Percentiles rank a stretch among this genome's conserved stretches.
Evolutionary conservation across 1,140 invertebrate genomes (phyloP).

Genomic region (Meteorus sp.): DNA sequence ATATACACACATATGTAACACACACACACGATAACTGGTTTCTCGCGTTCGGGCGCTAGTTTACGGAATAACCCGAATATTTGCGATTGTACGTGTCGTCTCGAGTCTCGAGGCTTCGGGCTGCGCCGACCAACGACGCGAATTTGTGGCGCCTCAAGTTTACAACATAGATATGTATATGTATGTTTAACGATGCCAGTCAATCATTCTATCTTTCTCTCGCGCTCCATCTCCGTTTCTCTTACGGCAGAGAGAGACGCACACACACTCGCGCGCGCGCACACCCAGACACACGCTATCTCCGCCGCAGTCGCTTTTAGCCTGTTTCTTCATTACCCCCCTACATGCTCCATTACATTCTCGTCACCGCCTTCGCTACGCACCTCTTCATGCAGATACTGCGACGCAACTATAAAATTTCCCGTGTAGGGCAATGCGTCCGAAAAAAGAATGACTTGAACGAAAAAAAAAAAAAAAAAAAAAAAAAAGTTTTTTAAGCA

Average conservation of each 20-base stretch:
- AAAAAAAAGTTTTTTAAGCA: no score
- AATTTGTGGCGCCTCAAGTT: constrained; percentile 39
- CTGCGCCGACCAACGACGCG: constrained; percentile 20
- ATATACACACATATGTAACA: no score
- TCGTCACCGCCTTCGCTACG: neutral
- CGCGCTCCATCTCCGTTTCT: neutral
- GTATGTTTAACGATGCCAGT: constrained; percentile 26
- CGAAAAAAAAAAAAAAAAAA: neutral
- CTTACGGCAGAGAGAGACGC: no score
- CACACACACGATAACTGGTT: constrained; percentile 6
- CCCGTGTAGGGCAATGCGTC: neutral
- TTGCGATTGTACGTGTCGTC: constrained; percentile 27
- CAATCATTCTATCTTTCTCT: neutral
- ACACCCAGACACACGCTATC: no score
- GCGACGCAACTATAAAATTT: neutral
- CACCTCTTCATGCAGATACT: neutral
- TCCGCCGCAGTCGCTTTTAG: neutral
- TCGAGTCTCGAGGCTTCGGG: neutral
- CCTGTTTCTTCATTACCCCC: neutral
- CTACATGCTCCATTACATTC: neutral
- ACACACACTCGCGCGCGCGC: no score
- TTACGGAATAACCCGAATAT: constrained; percentile 25
- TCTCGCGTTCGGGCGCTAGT: constrained; percentile 21
- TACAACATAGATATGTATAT: no score
- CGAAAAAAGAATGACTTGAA: neutral